Base-by-base conservation (phyloP, 2,888 invertebrate genomes). In the Neuroscelio doddi region DNA sequence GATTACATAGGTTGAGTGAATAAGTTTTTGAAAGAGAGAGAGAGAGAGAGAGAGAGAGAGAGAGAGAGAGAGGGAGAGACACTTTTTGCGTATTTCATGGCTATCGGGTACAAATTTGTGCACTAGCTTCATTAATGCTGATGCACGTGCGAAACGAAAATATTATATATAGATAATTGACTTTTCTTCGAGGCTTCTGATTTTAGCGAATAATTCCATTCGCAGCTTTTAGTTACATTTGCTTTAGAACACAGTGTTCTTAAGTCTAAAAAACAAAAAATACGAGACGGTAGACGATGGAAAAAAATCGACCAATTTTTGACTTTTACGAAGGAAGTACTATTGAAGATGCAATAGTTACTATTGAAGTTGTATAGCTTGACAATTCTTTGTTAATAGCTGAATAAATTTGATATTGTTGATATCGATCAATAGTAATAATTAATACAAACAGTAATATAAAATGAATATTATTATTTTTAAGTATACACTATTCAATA, bases 81-180 rank as follows among this genome's bases (percentile, higher is more conserved):
- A 62, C 62, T 65, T 50, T 55, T 58, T 58, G 53, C 46, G 56
- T 61, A 59, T 64, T 55, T 50, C 50, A 68, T 70, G 71, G 70
- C 71, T 71, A 69, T 74, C 73, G 74, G 72, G 70, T 70, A 70
- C 68, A 68, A 67, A 72, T 67, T 70, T 51, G 46, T 61, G 67
- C 64, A 62, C 51, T 55, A 52, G 61, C 67, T 68, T 57, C 67
- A 61, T 41, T 55, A 67, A 56, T 57, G 57, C 52, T 61, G 59
- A 52, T 44, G 59, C 67, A 68, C 67, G 64, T 53, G 59, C 56
- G 63, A 58, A 51, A 66, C 53, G 46, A 55, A 27, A 50, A 44
- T 58, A 53, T 46, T 27, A 59, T 49, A 8, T 21, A 52, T 42
- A 59, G 36, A 52, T 36, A 17, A 39, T 56, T 51, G 45, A 50